phyloP scores from a whole-genome alignment of 2,797 vertebrate species.

The Leucoraja ocellata region DNA sequence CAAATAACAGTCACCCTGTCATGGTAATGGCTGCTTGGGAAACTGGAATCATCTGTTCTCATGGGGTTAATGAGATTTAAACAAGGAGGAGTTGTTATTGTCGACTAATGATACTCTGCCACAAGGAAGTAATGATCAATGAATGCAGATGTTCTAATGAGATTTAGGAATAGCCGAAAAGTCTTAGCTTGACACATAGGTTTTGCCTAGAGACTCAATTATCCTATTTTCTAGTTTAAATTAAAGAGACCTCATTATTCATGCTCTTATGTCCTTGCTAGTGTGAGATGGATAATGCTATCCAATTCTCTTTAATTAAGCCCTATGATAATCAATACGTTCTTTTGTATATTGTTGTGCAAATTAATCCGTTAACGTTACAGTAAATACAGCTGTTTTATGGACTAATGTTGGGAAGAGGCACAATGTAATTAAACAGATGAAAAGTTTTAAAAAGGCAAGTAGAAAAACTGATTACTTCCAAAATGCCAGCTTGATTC shows the following conservation, averaged over 20 bases:
- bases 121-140: conserved; percentile 50
- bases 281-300: conserved; percentile 52
- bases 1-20: conserved; percentile 33
- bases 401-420: neutral
- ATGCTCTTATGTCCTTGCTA: conserved; percentile 45
- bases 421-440: conserved; percentile 26
- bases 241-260: conserved; percentile 53
- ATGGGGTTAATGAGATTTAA: conserved; percentile 39
- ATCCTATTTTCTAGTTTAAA: conserved; percentile 56
- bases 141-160: conserved; percentile 48
- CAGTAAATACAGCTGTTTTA: conserved; percentile 44
- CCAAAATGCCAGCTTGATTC: conserved; percentile 27
- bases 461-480: neutral
- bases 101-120: conserved; percentile 41
- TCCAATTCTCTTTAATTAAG: conserved; percentile 56
- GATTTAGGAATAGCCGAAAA: conserved; percentile 51
- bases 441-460: conserved; percentile 21
- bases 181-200: conserved; percentile 52
- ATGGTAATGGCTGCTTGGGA: conserved; percentile 34
- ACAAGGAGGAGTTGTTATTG: conserved; percentile 38
- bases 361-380: conserved; percentile 47
- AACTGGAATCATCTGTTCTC: conserved; percentile 35
- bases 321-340: conserved; percentile 50
- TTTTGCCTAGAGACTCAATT: conserved; percentile 56
- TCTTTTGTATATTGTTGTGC: conserved; percentile 45